phyloP scores from a whole-genome alignment of 2,113 vertebrate genomes.

The Nesogale talazaci region DNA sequence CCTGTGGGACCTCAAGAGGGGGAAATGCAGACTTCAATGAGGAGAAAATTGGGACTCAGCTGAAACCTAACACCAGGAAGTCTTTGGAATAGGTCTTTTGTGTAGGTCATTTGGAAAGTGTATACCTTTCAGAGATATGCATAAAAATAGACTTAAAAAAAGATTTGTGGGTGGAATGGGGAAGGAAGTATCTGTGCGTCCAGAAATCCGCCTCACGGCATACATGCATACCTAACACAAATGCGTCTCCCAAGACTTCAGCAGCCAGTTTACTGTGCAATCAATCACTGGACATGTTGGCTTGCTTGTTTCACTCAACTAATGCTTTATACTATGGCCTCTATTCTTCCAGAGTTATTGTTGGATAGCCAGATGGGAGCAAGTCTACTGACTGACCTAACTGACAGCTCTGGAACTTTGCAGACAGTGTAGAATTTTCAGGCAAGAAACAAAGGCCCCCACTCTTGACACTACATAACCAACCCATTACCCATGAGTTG shows the following conservation, averaged over 20 bases:
- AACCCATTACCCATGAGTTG: neutral
- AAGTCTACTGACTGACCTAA: neutral
- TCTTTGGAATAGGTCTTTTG: constrained; percentile 59
- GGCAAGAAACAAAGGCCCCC: neutral
- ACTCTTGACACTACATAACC: neutral
- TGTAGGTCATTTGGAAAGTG: neutral
- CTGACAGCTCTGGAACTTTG: neutral
- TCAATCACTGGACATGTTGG: neutral
- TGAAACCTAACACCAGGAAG: neutral
- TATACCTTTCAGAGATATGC: neutral
- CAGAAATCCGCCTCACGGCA: neutral
- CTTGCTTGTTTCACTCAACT: neutral
- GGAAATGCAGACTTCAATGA: constrained; percentile 32
- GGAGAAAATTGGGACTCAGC: constrained; percentile 66
- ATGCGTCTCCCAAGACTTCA: neutral
- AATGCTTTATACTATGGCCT: neutral
- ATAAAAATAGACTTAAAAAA: neutral
- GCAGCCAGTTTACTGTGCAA: neutral
- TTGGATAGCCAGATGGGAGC: neutral
- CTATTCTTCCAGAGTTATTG: neutral
- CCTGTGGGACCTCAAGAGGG: constrained; percentile 35
- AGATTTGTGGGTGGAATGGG: too few relatives aligned
- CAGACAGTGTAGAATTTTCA: neutral
- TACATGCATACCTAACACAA: neutral
- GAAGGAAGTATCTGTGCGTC: neutral